Evolutionary conservation across 2,888 invertebrate species (phyloP).

Genomic region (Cetonia aurata): DNA sequence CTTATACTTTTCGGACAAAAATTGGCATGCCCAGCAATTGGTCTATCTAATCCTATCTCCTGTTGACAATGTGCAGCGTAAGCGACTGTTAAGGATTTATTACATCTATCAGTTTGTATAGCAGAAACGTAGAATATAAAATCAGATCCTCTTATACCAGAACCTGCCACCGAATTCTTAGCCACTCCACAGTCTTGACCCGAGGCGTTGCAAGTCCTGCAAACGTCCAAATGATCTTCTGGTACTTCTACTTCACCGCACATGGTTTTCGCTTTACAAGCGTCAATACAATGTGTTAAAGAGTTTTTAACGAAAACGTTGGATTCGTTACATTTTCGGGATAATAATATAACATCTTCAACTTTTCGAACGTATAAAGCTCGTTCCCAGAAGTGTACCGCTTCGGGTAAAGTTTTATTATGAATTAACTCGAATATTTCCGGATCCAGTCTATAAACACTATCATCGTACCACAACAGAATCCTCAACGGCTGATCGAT

Average conservation of each 20-base stretch:
- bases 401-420: conserved; percentile 91
- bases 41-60: conserved; percentile 92
- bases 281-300: conserved; percentile 88
- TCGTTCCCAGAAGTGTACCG: conserved; percentile 94
- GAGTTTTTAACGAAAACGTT: conserved; percentile 89
- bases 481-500: conserved; percentile 87
- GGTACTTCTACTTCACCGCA: conserved; percentile 98
- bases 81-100: conserved; percentile 91
- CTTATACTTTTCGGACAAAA: conserved; percentile 96
- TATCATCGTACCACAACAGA: conserved; percentile 87
- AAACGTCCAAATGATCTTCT: conserved; percentile 92
- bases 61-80: conserved; percentile 99
- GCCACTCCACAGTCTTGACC: conserved; percentile 83
- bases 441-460: conserved; percentile 87
- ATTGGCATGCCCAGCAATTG: conserved; percentile 99
- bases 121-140: conserved; percentile 98
- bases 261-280: conserved; percentile 86
- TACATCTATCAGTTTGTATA: conserved; percentile 89
- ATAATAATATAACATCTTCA: conserved; percentile 86
- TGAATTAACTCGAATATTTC: conserved; percentile 88
- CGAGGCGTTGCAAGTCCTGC: conserved; percentile 88
- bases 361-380: conserved; percentile 92
- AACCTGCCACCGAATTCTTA: conserved; percentile 70
- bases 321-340: conserved; percentile 90
- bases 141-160: conserved; percentile 86